Evolutionary conservation across 2,113 vertebrate species (phyloP).

Genomic region (Menura novaehollandiae): DNA sequence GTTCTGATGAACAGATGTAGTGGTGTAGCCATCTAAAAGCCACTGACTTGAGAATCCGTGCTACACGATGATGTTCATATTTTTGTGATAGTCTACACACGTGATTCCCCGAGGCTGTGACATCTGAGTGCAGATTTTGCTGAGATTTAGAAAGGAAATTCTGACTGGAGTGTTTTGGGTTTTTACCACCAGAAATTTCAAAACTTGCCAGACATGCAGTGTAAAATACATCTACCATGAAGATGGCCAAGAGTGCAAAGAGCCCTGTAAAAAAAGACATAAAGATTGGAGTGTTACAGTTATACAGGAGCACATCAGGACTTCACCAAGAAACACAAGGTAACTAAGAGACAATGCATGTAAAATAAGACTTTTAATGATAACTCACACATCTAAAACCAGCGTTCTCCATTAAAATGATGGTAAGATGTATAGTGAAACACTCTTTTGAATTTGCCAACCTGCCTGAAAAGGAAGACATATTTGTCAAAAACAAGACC

Average conservation of each 20-base stretch:
- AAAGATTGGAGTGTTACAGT: neutral
- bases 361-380: neutral
- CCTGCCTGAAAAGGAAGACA: neutral
- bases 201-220: neutral
- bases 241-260: neutral
- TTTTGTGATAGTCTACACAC: neutral
- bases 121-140: neutral
- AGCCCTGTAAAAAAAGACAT: neutral
- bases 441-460: neutral
- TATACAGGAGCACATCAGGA: neutral
- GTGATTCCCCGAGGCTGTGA: neutral
- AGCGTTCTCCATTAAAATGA: neutral
- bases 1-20: neutral
- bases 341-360: neutral
- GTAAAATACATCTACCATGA: neutral
- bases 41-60: neutral
- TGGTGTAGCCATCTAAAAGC: neutral
- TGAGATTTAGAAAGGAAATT: neutral
- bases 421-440: neutral
- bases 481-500: neutral
- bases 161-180: neutral
- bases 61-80: accelerated
- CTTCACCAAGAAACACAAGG: neutral
- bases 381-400: neutral
- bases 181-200: neutral